These are phyloP conservation scores for Eupithecia subfuscata DNA, from an alignment of 2,888 invertebrate genomes.

Conservation along the genomic window DNA sequence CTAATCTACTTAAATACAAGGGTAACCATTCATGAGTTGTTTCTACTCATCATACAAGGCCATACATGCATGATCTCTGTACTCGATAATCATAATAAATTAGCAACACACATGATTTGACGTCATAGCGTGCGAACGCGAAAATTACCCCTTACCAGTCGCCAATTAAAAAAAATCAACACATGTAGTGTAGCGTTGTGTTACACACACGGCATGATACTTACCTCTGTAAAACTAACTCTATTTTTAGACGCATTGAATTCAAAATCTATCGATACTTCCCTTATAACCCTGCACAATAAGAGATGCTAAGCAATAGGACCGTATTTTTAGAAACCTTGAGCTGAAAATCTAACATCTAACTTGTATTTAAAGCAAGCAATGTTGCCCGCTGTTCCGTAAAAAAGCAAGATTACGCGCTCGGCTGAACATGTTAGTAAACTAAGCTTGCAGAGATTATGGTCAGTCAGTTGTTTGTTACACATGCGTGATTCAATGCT, in stretches of 20 bases:
- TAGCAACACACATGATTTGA: constrained; percentile 35
- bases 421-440: constrained; percentile 54
- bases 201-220: constrained; percentile 19
- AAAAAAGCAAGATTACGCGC: constrained; percentile 61
- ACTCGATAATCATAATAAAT: constrained; percentile 41
- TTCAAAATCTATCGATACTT: neutral
- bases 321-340: neutral
- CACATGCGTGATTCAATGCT: constrained; percentile 2
- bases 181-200: constrained; percentile 7
- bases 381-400: constrained; percentile 55
- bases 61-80: constrained; percentile 27
- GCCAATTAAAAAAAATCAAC: constrained; percentile 39
- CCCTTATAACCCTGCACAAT: neutral
- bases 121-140: constrained; percentile 45
- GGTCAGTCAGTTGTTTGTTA: constrained; percentile 6
- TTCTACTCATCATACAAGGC: constrained; percentile 8
- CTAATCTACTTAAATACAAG: constrained; percentile 13
- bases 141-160: constrained; percentile 36
- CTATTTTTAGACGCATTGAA: neutral
- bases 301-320: neutral
- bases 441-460: constrained; percentile 39
- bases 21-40: constrained; percentile 16
- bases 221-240: constrained; percentile 12
- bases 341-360: constrained; percentile 6
- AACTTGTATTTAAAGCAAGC: constrained; percentile 37